These are phyloP conservation scores for Melieria omissa DNA, from an alignment of 2,888 invertebrate species.

Conservation along the genomic window DNA sequence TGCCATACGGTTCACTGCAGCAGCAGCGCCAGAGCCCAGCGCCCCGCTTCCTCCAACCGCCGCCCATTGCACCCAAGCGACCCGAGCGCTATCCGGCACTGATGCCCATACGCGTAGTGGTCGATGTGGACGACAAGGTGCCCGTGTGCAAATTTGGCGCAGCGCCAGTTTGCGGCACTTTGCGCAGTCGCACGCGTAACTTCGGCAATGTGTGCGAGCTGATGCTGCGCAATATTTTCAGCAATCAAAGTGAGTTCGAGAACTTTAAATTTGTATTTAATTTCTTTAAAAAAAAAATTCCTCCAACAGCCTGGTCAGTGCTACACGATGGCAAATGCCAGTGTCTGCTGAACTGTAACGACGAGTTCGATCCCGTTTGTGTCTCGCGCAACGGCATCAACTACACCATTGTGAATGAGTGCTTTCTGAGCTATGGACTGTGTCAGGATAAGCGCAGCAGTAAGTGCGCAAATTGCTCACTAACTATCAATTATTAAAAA, in stretches of 20 bases:
- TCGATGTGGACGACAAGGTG: conserved; percentile 3
- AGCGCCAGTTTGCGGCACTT: conserved; percentile 51
- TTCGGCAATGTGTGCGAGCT: conserved; percentile 54
- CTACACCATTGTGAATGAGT: conserved; percentile 56
- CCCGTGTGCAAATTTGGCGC: conserved; percentile 51
- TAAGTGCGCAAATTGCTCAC: conserved; percentile 39
- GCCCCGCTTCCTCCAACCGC: too few relatives aligned
- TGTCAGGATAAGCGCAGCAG: conserved; percentile 54
- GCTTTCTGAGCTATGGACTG: conserved; percentile 51
- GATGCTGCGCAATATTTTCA: conserved; percentile 45
- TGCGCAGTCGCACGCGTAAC: conserved; percentile 45
- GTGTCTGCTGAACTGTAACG: conserved; percentile 51
- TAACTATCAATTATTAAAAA: too few relatives aligned
- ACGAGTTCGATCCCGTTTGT: conserved; percentile 52
- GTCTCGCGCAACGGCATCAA: conserved; percentile 51
- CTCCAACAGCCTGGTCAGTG: conserved; percentile 48
- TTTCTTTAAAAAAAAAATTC: not conserved
- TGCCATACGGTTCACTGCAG: too few relatives aligned
- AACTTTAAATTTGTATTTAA: not conserved
- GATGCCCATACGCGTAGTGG: conserved; percentile 13
- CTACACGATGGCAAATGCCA: conserved; percentile 52
- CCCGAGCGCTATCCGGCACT: not conserved
- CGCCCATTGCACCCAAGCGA: too few relatives aligned
- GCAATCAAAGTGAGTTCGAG: conserved; percentile 43
- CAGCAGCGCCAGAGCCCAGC: too few relatives aligned